Base-by-base conservation (phyloP, 1,140 invertebrate species). In the Panonychus citri region DNA sequence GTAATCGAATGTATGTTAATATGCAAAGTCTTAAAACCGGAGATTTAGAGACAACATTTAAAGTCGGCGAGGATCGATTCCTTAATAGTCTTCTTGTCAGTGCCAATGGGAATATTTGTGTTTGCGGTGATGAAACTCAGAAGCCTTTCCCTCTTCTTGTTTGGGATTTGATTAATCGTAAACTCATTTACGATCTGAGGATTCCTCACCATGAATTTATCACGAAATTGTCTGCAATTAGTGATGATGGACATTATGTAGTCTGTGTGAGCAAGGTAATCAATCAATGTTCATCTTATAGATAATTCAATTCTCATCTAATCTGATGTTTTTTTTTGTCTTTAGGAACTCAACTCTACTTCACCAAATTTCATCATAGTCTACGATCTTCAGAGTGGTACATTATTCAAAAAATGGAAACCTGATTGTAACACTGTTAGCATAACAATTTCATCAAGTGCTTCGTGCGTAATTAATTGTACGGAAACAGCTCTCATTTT, bases 331-430 rank as follows among this genome's bases (percentile, higher is more conserved):
- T 54, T 5, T 30, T 59, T 75, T 76, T 30, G 10, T 51, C 76
- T 75, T 28, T 73, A 84, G 68, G 83, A 87, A 70, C 74, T 86
- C 25, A 81, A 84, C 63, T 82, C 84, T 64, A 77, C 80, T 0
- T 76, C 78, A 28, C 81, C 83, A 1, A 87, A 86, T 71, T 87
- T 86, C 71, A 83, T 89, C 54, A 82, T 86, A 40, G 83, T 88
- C 27, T 89, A 87, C 68, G 85, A 89, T 70, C 73, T 89, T n/a
- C 81, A 84, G 71, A 86, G 82, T 62, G 85, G 85, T n/a, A 87
- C 83, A 2, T 66, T 87, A 59, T 87, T 87, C 70, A 86, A 86
- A 69, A 66, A 66, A 70, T 85, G 83, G 82, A 87, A 87, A 68
- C 82, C 82, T 1, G 78, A 77, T 43, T 78, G 78, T 57, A 81